Evolutionary conservation across 2,113 vertebrate species (phyloP).

Genomic region (Dendrocopos noguchii): DNA sequence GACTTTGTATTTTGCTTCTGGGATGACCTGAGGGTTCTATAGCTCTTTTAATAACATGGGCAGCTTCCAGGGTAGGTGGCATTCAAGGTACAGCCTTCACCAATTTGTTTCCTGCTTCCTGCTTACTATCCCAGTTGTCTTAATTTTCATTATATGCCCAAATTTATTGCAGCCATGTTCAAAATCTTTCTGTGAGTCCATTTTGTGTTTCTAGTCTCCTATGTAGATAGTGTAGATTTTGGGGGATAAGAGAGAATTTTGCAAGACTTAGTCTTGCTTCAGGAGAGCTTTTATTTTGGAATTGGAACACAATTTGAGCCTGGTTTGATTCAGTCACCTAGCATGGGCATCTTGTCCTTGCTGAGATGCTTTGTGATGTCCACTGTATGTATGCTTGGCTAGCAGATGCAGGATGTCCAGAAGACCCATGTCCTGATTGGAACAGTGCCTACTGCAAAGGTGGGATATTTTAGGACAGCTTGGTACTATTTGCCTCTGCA

Average conservation of each 20-base stretch:
- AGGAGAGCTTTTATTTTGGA: background rate
- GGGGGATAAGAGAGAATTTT: background rate
- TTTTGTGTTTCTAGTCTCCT: background rate
- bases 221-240: background rate
- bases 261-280: background rate
- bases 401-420: background rate
- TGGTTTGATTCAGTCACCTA: background rate
- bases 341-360: background rate
- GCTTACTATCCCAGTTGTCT: background rate
- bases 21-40: background rate
- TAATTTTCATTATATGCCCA: background rate
- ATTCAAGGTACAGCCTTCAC: background rate
- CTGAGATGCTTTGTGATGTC: background rate
- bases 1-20: background rate
- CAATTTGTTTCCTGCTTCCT: background rate
- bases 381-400: background rate
- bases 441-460: fast-evolving
- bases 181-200: background rate
- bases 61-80: background rate
- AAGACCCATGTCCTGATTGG: background rate
- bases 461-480: background rate
- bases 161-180: background rate
- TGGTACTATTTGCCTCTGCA: background rate
- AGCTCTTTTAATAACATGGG: background rate
- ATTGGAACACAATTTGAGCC: background rate